These are phyloP conservation scores for Eurystomus glaucurus DNA, from an alignment of 2,797 vertebrate species.

Conservation along the genomic window DNA sequence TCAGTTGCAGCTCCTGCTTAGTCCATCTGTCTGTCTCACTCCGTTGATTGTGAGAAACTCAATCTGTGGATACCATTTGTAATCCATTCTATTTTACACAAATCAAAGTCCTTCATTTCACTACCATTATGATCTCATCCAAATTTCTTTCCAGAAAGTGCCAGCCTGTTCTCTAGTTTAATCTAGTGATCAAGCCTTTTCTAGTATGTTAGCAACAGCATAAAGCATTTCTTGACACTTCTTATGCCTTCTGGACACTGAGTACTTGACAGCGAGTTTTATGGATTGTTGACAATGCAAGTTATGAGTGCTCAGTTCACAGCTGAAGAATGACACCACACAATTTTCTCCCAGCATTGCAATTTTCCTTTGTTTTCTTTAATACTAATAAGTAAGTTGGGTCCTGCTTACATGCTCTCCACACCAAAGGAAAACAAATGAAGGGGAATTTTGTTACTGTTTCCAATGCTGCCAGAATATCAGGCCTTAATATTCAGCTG, in stretches of 20 bases:
- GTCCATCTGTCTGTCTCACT: not conserved
- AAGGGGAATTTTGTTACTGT: not conserved
- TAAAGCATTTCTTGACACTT: slow-evolving; percentile 62
- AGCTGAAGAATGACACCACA: slow-evolving; percentile 27
- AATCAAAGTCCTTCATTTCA: not conserved
- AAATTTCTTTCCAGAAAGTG: not conserved
- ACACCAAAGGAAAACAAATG: not conserved
- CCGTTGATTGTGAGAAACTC: not conserved
- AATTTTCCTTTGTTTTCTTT: slow-evolving; percentile 11
- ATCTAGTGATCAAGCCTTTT: slow-evolving; percentile 54
- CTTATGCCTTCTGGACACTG: slow-evolving; percentile 48
- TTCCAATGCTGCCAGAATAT: not conserved
- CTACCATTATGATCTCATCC: not conserved
- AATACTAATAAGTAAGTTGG: not conserved
- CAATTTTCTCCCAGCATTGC: slow-evolving; percentile 37
- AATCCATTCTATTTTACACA: not conserved
- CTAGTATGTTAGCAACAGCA: slow-evolving; percentile 59
- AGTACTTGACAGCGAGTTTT: slow-evolving; percentile 46
- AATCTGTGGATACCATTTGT: not conserved
- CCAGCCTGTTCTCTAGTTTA: slow-evolving; percentile 37
- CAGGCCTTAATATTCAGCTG: not conserved
- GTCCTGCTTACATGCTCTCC: not conserved
- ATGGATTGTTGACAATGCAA: slow-evolving; percentile 50
- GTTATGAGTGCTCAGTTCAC: slow-evolving; percentile 15
- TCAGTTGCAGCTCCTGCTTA: not conserved